Evolutionary conservation across 2,888 invertebrate species (phyloP), one percentile per base, ranked within the genome.

Genomic region (Pollenia labialis): DNA sequence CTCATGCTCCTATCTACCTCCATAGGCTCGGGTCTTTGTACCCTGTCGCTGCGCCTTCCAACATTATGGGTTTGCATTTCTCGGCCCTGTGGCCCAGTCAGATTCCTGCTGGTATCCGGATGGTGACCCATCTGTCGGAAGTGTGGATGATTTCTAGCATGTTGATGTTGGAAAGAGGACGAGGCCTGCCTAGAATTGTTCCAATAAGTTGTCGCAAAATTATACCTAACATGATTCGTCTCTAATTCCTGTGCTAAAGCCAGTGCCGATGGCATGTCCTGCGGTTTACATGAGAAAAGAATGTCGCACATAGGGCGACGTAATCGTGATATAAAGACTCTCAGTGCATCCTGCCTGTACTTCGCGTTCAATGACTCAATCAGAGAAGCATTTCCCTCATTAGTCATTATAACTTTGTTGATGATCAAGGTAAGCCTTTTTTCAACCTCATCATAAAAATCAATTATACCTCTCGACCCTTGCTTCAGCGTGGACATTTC

Each of bases 341-440:
- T 4, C 9, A 44, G 10, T 14, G 62, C 62, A 42, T 62, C 42
- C 14, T 62, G 42, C 4, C 44, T 62, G 16, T 62, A 44, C 6
- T 62, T 62, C 1, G n/a, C 10, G 8, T 44, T 62, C 4, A 62
- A 40, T 9, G 42, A 62, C 42, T 62, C 16, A n/a, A 52, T 52
- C n/a, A 52, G 52, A 12, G 52, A 52, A 14, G 52, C 52, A 16
- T 58, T 58, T 14, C 58, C 58, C 14, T 58, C 32, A 52, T 52
- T 23, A 1, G 62, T 42, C 62, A 42, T 62, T 10, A 32, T 58
- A 11, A 32, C 58, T 32, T n/a, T n/a, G n/a, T n/a, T n/a, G n/a
- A n/a, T n/a, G n/a, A n/a, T n/a, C n/a, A n/a, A n/a, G n/a, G n/a
- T 62, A 32, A 58, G 32, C 10, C 58, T 58, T 62, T 62, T 62